Evolutionary conservation across 2,797 vertebrate species (phyloP).

Genomic region (Ptychadena robeensis): DNA sequence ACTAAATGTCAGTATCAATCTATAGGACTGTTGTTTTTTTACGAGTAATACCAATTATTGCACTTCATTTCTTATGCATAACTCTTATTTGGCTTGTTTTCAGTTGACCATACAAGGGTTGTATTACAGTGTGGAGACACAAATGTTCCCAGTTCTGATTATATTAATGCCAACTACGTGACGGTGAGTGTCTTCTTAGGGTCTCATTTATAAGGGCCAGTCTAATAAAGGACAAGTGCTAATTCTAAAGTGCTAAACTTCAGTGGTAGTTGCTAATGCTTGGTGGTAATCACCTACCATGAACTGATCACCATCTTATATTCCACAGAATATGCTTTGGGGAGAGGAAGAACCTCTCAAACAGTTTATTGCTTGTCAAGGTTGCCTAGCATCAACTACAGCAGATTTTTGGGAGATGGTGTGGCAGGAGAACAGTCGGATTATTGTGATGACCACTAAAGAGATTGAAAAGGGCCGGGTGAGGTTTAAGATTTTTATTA

Average conservation of each 20-base stretch:
- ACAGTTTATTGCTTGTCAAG: constrained; percentile 92
- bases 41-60: too few species aligned
- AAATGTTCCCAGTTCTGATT: constrained; percentile 85
- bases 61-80: not conserved
- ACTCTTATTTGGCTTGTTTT: constrained; percentile 1
- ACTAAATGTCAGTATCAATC: too few species aligned
- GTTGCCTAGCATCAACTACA: constrained; percentile 87
- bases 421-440: constrained; percentile 88
- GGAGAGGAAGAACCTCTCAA: constrained; percentile 77
- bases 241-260: too few species aligned
- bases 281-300: too few species aligned
- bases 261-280: too few species aligned
- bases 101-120: constrained; percentile 94
- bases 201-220: constrained; percentile 2
- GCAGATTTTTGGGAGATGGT: constrained; percentile 97
- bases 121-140: constrained; percentile 80
- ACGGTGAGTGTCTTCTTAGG: constrained; percentile 74
- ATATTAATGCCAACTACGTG: constrained; percentile 95
- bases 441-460: constrained; percentile 96
- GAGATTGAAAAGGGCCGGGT: constrained; percentile 97
- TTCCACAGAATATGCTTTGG: constrained; percentile 73
- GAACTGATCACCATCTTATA: not conserved
- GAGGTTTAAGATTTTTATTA: constrained; percentile 58
- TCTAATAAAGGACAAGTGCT: too few species aligned
- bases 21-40: too few species aligned